These are phyloP conservation scores for Meloidogyne exigua DNA, from an alignment of 1,140 invertebrate genomes.

Conservation along the genomic window DNA sequence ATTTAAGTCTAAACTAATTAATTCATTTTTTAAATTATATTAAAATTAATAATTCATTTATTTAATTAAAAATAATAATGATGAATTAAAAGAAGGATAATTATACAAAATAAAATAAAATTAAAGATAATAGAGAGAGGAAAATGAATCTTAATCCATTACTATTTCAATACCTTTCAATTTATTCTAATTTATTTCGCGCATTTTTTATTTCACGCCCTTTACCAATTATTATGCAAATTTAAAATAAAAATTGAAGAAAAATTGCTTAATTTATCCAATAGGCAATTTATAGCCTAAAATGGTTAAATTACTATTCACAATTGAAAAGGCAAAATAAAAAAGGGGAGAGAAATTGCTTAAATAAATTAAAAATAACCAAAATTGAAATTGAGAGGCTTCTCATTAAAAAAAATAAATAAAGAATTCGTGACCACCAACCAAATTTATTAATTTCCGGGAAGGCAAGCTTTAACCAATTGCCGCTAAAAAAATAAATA, in stretches of 20 bases:
- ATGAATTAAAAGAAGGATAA: too few relatives aligned
- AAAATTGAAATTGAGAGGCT: slow-evolving; percentile 29
- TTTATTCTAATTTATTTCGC: background rate
- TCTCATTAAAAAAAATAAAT: background rate
- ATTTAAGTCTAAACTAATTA: too few relatives aligned
- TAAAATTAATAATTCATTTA: too few relatives aligned
- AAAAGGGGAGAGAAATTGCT: slow-evolving; percentile 6
- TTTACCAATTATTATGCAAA: slow-evolving; percentile 7
- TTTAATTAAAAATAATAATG: too few relatives aligned
- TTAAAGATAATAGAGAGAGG: too few relatives aligned
- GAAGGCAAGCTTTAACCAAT: background rate
- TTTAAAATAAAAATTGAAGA: background rate
- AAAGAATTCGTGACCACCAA: slow-evolving; percentile 8
- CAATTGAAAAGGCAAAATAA: background rate
- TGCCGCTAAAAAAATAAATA: background rate
- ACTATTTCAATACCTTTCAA: background rate
- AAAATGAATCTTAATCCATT: too few relatives aligned
- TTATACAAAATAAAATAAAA: too few relatives aligned
- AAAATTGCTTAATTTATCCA: slow-evolving; percentile 9
- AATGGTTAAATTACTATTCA: slow-evolving; percentile 20
- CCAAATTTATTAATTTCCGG: slow-evolving; percentile 23
- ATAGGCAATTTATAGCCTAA: slow-evolving; percentile 9
- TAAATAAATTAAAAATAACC: slow-evolving; percentile 25
- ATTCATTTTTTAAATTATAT: too few relatives aligned
- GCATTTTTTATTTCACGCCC: slow-evolving; percentile 18